Evolutionary conservation across 2,113 vertebrate genomes (phyloP).

Genomic region (Cyphomyrus plagiostoma): DNA sequence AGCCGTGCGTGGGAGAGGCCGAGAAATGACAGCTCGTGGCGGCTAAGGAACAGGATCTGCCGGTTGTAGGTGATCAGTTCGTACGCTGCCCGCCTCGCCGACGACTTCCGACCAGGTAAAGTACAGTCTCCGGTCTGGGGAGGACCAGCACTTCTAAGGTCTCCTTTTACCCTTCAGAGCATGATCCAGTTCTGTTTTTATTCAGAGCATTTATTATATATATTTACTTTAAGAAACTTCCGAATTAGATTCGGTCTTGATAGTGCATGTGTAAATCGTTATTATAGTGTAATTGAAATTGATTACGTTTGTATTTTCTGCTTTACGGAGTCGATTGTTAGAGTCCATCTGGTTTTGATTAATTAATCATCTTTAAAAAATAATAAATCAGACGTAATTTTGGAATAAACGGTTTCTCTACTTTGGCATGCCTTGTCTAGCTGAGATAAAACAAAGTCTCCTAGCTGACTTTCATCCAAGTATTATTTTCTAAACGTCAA

Average conservation of each 20-base stretch:
- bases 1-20: slow-evolving; percentile 12
- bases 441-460: neutral
- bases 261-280: neutral
- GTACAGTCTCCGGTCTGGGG: neutral
- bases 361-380: neutral
- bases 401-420: neutral
- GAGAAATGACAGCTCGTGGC: slow-evolving; percentile 3
- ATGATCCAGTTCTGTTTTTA: neutral
- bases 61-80: slow-evolving; percentile 11
- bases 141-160: neutral
- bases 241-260: neutral
- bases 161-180: neutral
- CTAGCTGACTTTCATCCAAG: neutral
- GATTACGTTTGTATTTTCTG: neutral
- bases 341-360: neutral
- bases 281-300: neutral
- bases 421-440: neutral
- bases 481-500: neutral
- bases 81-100: neutral
- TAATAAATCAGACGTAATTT: neutral
- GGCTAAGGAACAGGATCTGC: slow-evolving; percentile 27
- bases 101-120: slow-evolving; percentile 10
- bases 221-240: neutral
- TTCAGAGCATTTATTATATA: neutral
- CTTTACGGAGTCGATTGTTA: neutral